These are phyloP conservation scores for Drosophila suboccidentalis DNA, from an alignment of 2,888 invertebrate species.

Conservation along the genomic window DNA sequence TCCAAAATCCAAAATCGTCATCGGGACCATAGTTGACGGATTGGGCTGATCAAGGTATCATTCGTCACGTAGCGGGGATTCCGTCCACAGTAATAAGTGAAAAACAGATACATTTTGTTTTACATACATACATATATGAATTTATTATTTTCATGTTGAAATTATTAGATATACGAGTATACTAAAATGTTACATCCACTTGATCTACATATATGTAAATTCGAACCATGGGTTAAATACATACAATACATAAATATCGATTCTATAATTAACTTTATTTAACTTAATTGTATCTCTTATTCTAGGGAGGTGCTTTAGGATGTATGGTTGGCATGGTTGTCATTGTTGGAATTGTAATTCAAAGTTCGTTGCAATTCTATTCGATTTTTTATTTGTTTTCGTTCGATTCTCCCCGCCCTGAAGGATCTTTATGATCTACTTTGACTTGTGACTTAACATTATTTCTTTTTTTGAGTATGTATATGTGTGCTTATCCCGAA, in stretches of 20 bases:
- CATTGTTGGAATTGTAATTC: slow-evolving; percentile 33
- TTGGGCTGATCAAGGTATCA: no score
- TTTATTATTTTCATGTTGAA: slow-evolving; percentile 41
- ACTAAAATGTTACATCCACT: slow-evolving; percentile 56
- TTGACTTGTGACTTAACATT: slow-evolving; percentile 22
- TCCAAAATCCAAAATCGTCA: no score
- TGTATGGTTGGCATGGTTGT: slow-evolving; percentile 42
- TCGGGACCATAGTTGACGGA: no score
- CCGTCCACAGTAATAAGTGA: no score
- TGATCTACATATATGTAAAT: slow-evolving; percentile 59
- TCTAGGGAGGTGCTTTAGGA: slow-evolving; percentile 50
- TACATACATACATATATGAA: slow-evolving; percentile 18
- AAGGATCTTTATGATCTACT: not conserved
- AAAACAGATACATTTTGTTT: not conserved
- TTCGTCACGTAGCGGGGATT: no score
- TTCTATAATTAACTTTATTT: slow-evolving; percentile 42
- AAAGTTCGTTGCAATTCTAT: slow-evolving; percentile 64
- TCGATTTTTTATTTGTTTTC: slow-evolving; percentile 34
- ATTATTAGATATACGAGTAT: slow-evolving; percentile 34
- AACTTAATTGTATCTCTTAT: slow-evolving; percentile 42
- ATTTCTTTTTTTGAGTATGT: slow-evolving; percentile 8
- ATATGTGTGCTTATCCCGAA: not conserved
- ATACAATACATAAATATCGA: slow-evolving; percentile 46
- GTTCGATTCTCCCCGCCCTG: not conserved
- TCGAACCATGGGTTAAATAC: slow-evolving; percentile 66